Evolutionary conservation across 2,888 invertebrate genomes (phyloP), one percentile per base, ranked within the genome.

Genomic region (Netelia virgata): DNA sequence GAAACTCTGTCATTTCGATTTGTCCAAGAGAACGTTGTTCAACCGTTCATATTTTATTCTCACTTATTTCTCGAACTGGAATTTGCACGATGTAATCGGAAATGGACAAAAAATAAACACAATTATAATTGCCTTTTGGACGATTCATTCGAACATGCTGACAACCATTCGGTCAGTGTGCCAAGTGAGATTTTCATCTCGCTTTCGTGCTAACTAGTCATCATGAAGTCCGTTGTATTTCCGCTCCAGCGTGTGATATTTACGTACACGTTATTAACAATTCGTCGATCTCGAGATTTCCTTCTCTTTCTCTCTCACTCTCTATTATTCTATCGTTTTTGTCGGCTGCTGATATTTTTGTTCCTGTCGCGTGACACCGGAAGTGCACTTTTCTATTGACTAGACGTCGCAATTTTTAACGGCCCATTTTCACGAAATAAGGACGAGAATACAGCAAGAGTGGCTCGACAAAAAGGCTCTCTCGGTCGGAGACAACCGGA

Each of bases 341-440:
- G 20, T 47, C 47, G 70, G 63, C 55, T 55, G 36, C n/a, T 63
- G 23, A 43, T 43, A 43, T 43, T 23, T 53, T 50, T 50, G 11
- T 16, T 50, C 1, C 18, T 64, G 1, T 75, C 73, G 63, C 73
- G 69, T 77, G 78, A 61, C 69, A 72, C 82, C 75, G 85, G 85
- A 85, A 82, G 74, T 70, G 18, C 57, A 70, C 70, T 72, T 77
- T 76, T 78, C 69, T 66, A 9, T 23, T 50, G 16, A 20, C 64
- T 59, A 20, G 70, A 85, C 72, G 84, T 88, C 74, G 76, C 68
- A 61, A 82, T 84, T 70, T 86, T 86, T 87, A 86, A 79, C 86
- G 86, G 83, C 87, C 84, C 85, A 86, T 87, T 86, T 89, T 89
- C 86, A 82, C 70, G 72, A 82, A 77, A 87, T 86, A 87, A 86